Conservation (phyloP, 2,113 vertebrate species). For the Gavialis gangeticus region DNA sequence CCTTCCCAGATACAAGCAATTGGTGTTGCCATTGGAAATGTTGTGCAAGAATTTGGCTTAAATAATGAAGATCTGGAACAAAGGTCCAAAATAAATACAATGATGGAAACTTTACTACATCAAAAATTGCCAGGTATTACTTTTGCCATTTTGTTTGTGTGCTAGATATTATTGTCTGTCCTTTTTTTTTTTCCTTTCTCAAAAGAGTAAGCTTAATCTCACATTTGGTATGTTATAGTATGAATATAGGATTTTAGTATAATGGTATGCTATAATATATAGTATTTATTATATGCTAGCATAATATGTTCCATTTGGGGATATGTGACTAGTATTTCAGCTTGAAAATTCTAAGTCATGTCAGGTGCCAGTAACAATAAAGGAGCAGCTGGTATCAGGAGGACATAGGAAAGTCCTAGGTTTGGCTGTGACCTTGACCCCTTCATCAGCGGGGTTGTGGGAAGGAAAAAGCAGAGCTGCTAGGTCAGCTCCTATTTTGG, state of each 20-base stretch:
- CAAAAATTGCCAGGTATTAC: constrained; percentile 88
- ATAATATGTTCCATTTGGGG: background rate
- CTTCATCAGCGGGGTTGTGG: background rate
- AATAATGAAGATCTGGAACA: constrained; percentile 83
- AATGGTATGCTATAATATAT: too few relatives aligned
- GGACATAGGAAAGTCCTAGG: background rate
- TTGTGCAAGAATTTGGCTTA: constrained; percentile 86
- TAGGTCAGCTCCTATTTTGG: background rate
- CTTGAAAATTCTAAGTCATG: background rate
- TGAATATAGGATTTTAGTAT: background rate
- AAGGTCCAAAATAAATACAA: constrained; percentile 81
- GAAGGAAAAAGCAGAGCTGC: background rate
- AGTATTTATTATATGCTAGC: too few relatives aligned
- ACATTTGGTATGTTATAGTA: background rate
- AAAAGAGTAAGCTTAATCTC: background rate
- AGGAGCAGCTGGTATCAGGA: background rate
- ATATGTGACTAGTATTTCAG: background rate
- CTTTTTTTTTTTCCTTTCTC: background rate
- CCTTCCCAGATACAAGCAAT: constrained; percentile 85
- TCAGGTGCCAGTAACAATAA: background rate
- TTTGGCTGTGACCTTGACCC: background rate
- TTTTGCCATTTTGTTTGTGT: constrained; percentile 39
- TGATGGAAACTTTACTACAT: constrained; percentile 86
- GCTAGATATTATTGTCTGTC: background rate
- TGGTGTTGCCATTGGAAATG: constrained; percentile 82